Evolutionary conservation across 2,888 invertebrate species (phyloP), one percentile per base, ranked within the genome.

Genomic region (Netelia inedita): DNA sequence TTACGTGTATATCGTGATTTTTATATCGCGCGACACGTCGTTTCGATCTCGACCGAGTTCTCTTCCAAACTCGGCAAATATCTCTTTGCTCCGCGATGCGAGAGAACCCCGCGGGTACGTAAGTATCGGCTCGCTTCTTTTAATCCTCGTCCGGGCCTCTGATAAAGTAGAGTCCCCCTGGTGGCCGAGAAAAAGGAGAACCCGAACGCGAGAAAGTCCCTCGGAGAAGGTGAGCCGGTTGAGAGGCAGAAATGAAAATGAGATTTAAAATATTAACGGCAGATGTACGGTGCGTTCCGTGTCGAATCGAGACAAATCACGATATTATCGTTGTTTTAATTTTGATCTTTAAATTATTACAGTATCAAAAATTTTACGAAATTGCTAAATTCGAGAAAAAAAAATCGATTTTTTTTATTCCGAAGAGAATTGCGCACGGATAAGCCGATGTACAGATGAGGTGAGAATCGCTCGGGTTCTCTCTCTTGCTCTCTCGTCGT

Each of bases 211-310:
- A 83, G 81, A 82, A 84, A 82, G 83, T 85, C 71, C 75, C 57
- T 8, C 23, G 1, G 21, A 80, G 76, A 78, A 84, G 80, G 78
- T 80, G 84, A 84, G 68, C 80, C 61, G 69, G 84, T 81, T 57
- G 55, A 69, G 84, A 78, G 66, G 41, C 46, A 50, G 53, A 72
- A 46, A 61, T 66, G 74, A 86, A 88, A 73, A 68, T 61, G 73
- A 76, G 69, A 69, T 73, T 61, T n/a, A 61, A 71, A 81, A 65
- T 35, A 78, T 55, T 35, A 61, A 55, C 50, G 50, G 55, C 16
- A 16, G 11, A 55, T 14, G 46, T 46, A 46, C 8, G 14, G 14
- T 10, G 46, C 46, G 11, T 46, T 46, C 46, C 46, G 14, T 10
- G 46, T 14, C 10, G 14, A 46, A 14, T 46, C 14, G 14, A 14